Conservation (phyloP, 2,113 vertebrate genomes). For the Mobula birostris region DNA sequence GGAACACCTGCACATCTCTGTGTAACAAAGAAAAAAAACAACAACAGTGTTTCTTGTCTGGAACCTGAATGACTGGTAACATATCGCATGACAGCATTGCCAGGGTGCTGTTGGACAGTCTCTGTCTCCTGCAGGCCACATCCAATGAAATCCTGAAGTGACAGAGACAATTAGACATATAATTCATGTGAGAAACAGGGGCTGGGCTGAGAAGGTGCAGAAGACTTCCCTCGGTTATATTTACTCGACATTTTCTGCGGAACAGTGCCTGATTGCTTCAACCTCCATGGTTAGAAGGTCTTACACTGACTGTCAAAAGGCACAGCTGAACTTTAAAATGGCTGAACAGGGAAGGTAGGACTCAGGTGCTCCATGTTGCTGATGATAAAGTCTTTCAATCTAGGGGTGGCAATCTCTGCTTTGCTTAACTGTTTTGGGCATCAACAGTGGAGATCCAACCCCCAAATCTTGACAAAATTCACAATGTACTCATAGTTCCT, state of each 20-base stretch:
- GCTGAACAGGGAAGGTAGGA: background rate
- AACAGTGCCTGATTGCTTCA: background rate
- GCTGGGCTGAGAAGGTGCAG: background rate
- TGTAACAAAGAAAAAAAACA: background rate
- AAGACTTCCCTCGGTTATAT: background rate
- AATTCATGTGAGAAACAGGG: background rate
- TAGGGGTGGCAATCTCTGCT: background rate
- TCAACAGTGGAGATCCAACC: no score
- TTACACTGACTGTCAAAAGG: background rate
- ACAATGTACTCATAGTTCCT: no score
- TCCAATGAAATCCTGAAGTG: background rate
- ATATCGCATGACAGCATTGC: background rate
- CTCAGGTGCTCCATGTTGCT: background rate
- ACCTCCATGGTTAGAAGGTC: background rate
- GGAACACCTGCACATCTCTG: background rate
- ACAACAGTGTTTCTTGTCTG: background rate
- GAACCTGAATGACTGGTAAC: background rate
- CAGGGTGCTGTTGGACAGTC: background rate
- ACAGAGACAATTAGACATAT: background rate
- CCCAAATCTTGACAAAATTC: no score
- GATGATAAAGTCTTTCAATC: background rate
- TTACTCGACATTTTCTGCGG: background rate
- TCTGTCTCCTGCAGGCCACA: no score
- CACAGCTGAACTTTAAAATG: background rate
- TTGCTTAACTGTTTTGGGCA: background rate